Evolutionary conservation across 2,113 vertebrate species (phyloP).

Genomic region (Porphyrio hochstetteri): DNA sequence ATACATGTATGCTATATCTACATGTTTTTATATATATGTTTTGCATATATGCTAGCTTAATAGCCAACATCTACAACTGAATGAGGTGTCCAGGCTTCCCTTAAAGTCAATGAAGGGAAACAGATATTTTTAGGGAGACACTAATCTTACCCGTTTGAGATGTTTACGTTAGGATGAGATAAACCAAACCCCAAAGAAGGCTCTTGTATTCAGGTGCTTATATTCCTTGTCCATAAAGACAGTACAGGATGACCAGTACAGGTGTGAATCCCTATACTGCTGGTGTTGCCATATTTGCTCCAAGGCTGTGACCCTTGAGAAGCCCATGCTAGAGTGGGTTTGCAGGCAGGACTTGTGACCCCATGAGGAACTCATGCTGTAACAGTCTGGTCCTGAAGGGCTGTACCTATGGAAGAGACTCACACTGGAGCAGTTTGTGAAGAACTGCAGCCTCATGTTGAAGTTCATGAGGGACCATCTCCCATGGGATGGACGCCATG

Average conservation of each 20-base stretch:
- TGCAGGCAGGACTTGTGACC: no score
- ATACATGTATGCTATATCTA: background rate
- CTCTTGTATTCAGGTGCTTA: background rate
- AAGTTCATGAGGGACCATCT: no score
- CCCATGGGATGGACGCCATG: no score
- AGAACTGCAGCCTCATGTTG: no score
- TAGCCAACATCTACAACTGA: background rate
- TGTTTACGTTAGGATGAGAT: background rate
- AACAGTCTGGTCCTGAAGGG: no score
- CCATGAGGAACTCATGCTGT: no score
- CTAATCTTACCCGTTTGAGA: background rate
- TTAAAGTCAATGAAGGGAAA: background rate
- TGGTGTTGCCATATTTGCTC: fast-evolving
- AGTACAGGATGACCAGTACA: background rate
- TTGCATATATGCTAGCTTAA: background rate
- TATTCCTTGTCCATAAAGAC: background rate
- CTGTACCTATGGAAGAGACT: no score
- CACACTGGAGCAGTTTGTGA: no score
- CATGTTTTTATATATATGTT: background rate
- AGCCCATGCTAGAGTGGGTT: no score
- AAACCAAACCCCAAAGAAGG: background rate
- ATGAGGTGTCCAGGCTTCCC: background rate
- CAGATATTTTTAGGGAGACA: background rate
- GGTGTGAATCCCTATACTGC: background rate
- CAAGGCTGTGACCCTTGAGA: background rate